Base-by-base conservation (phyloP, 2,113 vertebrate species). In the Alosa alosa region DNA sequence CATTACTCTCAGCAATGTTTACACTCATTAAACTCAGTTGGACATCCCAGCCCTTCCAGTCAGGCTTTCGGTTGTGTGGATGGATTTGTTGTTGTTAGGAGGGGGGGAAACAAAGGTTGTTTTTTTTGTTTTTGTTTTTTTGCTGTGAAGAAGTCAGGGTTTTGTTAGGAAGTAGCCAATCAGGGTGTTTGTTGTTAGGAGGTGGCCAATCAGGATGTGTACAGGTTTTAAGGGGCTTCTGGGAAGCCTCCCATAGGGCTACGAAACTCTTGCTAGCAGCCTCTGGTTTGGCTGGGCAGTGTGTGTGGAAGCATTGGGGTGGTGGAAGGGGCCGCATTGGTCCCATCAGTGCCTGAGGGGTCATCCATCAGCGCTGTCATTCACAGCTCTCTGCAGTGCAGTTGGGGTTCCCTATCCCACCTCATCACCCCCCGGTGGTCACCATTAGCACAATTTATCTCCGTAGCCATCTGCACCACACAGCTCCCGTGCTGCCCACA, bases 301-400 rank as follows among this genome's bases (percentile, higher is more conserved):
- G 20, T 52, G 3, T 60, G 20, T 20, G 55, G 18, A 20, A 22
- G 18, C 6, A 20, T 6, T 5, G 18, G 20, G 55, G 15, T 3
- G 50, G 50, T 31, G 31, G 31, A 31, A 15, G 15, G 50, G 50
- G 50, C 1, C 13, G 17, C 52, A 36, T 31, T 31, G 15, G 72
- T 78, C 72, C 36, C 15, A 39, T 17, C 72, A 17, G 31, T 11
- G 3, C 68, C 31, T 3, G 25, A 75, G 31, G 36, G 31, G 68
- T 75, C 72, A 78, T 78, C 13, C 6, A 31, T 68, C 72, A 17
- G 4, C 7, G 41, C 78, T 50, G 72, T 83, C 84, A 83, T 84
- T 83, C 87, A 55, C 85, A 84, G 84, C 4, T 20, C 84, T 84
- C 57, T 25, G 39, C 89, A 89, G 82, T 90, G 83, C 85, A 86